These are phyloP conservation scores for Hydractinia symbiolongicarpus DNA, from an alignment of 30 jellyfish, hydroid and myxozoan genomes.

Conservation along the genomic window DNA sequence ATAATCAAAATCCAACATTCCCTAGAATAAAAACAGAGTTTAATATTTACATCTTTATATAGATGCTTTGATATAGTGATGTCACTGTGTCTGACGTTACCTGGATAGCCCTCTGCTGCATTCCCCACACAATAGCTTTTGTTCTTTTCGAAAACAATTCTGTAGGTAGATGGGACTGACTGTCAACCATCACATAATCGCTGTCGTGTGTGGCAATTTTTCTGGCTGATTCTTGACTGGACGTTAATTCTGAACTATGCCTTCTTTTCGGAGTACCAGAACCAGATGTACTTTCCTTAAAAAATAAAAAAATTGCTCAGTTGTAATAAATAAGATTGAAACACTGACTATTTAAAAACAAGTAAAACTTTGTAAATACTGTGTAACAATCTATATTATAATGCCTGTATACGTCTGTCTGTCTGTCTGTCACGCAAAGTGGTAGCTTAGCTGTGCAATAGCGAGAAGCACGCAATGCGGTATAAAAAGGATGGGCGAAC, in stretches of 20 bases:
- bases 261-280: not conserved
- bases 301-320: not conserved
- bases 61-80: not conserved
- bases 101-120: constrained; percentile 97
- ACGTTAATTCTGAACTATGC: constrained; percentile 2
- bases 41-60: no score
- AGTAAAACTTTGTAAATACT: no score
- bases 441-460: no score
- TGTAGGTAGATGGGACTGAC: not conserved
- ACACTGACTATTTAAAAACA: no score
- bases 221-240: constrained; percentile 15
- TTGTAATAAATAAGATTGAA: no score
- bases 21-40: constrained; percentile 35
- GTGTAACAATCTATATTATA: no score
- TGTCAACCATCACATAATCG: constrained; percentile 39
- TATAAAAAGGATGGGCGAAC: no score
- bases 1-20: constrained; percentile 97
- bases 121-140: constrained; percentile 95
- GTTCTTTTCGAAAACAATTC: constrained; percentile 47
- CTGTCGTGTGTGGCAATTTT: constrained; percentile 1
- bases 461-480: no score
- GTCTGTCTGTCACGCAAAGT: no score
- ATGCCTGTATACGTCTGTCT: no score
- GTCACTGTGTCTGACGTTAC: constrained; percentile 22
- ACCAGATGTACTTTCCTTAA: not conserved